A percentile compares a stretch with the other conserved stretches of the same genome.
Conservation (phyloP, 2,888 invertebrate genomes). For the Gnatocerus cornutus region DNA sequence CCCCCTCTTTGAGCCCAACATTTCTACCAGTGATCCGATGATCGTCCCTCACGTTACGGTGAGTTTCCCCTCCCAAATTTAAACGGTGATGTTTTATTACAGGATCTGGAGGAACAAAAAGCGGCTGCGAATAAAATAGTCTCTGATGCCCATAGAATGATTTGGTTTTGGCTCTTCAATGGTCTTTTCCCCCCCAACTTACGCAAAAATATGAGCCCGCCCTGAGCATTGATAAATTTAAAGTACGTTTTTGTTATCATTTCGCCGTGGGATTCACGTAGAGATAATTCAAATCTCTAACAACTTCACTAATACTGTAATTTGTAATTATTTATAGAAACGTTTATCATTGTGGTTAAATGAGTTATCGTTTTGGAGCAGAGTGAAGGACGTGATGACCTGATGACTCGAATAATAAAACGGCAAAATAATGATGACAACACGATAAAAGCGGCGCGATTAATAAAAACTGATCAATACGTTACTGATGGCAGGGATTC, state of each 20-base stretch:
- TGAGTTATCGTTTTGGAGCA: background rate
- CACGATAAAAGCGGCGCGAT: no score
- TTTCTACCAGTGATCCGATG: no score
- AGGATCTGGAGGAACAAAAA: background rate
- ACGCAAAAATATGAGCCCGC: background rate
- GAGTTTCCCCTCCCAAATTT: no score
- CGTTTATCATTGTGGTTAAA: conserved; percentile 5
- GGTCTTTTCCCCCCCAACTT: conserved; percentile 11
- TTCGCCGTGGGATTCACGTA: background rate
- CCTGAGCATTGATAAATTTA: background rate
- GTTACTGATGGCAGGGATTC: no score
- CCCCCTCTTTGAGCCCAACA: no score
- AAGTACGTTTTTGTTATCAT: background rate
- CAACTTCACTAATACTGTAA: background rate
- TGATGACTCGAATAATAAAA: conserved; percentile 3
- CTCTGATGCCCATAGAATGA: conserved; percentile 14
- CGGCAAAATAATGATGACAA: no score
- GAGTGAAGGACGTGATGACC: conserved; percentile 6
- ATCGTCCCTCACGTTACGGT: no score
- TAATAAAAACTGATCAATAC: no score
- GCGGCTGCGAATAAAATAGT: background rate
- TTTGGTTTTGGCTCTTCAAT: conserved; percentile 25
- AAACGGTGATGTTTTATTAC: no score
- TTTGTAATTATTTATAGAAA: conserved; percentile 3
- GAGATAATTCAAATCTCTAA: conserved; percentile 1